Evolutionary conservation across 92 coral and sea anemone genomes (phyloP).

Genomic region (Bergia sp.): DNA sequence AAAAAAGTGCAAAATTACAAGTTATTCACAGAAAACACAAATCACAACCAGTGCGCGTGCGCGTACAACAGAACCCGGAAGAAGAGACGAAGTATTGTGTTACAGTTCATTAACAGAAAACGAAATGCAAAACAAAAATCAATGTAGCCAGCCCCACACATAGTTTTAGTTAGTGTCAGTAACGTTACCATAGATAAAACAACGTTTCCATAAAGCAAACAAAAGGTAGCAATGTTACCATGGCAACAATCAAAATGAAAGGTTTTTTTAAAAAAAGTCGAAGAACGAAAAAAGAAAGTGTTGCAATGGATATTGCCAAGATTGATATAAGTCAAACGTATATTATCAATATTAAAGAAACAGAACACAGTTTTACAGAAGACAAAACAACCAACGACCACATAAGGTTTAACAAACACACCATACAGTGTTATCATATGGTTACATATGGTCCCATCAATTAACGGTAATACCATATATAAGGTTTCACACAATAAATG

Average conservation of each 20-base stretch:
- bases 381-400: neutral
- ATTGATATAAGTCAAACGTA: neutral
- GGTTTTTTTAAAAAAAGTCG: neutral
- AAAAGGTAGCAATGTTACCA: neutral
- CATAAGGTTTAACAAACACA: neutral
- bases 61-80: neutral
- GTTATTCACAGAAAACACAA: neutral
- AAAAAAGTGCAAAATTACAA: too few species aligned
- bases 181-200: neutral
- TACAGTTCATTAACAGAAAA: neutral
- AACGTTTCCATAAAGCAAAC: neutral
- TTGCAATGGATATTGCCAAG: neutral
- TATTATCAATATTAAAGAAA: neutral
- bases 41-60: neutral
- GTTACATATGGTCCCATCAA: neutral
- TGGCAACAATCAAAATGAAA: neutral
- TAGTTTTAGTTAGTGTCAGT: neutral
- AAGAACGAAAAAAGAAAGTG: neutral
- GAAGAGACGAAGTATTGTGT: neutral
- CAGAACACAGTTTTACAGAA: neutral
- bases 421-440: neutral
- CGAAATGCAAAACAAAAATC: neutral
- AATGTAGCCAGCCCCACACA: neutral
- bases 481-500: neutral
- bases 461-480: neutral